Evolutionary conservation across 2,113 vertebrate genomes (phyloP).

Genomic region (Epinephelus moara): DNA sequence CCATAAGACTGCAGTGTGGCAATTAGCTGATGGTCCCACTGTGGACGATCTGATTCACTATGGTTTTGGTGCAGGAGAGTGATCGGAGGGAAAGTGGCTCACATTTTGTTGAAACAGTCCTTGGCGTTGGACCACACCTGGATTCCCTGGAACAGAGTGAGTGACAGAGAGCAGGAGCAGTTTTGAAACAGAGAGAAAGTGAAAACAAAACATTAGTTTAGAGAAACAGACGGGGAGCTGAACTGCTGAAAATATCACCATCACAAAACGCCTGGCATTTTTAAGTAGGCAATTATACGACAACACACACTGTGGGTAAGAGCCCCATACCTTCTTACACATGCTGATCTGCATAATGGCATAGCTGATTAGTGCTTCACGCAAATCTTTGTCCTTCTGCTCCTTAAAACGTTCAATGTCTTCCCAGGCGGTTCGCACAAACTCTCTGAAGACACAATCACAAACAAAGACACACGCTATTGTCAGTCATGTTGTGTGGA

Average conservation of each 20-base stretch:
- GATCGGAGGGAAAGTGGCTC: constrained; percentile 68
- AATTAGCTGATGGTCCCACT: constrained; percentile 23
- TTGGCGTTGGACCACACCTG: constrained; percentile 98
- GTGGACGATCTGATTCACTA: constrained; percentile 22
- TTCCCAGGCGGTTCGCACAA: constrained; percentile 93
- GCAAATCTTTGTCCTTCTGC: constrained; percentile 94
- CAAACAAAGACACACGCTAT: constrained; percentile 24
- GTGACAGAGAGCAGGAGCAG: neutral
- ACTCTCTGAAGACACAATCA: constrained; percentile 85
- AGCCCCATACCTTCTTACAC: constrained; percentile 93
- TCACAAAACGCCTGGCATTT: neutral
- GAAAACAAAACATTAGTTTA: neutral
- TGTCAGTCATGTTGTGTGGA: neutral
- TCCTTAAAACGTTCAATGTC: constrained; percentile 96
- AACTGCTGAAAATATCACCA: neutral
- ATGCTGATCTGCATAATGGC: constrained; percentile 98
- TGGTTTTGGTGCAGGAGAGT: constrained; percentile 25
- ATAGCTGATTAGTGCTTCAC: constrained; percentile 95
- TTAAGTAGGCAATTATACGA: neutral
- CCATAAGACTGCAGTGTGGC: constrained; percentile 8
- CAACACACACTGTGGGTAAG: neutral
- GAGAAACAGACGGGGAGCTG: neutral
- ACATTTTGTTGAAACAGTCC: constrained; percentile 98
- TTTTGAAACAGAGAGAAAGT: neutral
- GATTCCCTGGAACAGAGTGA: constrained; percentile 87